A percentile compares a stretch with the other conserved stretches of the same genome.
phyloP scores from a whole-genome alignment of 1,140 invertebrate genomes.

The Drosophila parabipectinata region DNA sequence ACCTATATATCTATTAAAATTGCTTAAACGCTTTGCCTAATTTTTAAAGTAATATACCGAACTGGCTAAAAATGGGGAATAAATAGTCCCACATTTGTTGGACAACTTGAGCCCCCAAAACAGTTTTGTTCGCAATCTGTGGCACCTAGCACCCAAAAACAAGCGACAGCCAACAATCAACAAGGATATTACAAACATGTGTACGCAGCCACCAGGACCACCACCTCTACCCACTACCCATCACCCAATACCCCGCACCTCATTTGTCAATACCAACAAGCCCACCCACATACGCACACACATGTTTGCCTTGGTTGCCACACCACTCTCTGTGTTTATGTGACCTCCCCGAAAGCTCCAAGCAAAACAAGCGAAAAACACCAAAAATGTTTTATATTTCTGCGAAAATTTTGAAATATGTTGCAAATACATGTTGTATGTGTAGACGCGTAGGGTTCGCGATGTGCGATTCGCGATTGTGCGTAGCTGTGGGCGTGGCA shows the following conservation, averaged over 20 bases:
- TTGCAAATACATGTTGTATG: slow-evolving; percentile 16
- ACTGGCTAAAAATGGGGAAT: slow-evolving; percentile 15
- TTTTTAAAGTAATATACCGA: too few relatives aligned
- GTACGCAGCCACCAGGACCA: slow-evolving; percentile 32
- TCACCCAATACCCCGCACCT: background rate
- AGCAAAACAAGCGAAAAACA: slow-evolving; percentile 30
- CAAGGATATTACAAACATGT: slow-evolving; percentile 77
- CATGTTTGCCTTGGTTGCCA: slow-evolving; percentile 24
- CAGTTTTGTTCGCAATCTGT: slow-evolving; percentile 33
- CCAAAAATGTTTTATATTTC: slow-evolving; percentile 30
- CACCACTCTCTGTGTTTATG: slow-evolving; percentile 44
- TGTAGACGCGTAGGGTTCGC: background rate
- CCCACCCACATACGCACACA: slow-evolving; percentile 9
- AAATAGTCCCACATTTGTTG: slow-evolving; percentile 30
- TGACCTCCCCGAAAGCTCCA: slow-evolving; percentile 15
- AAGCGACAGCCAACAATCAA: slow-evolving; percentile 61
- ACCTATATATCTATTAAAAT: too few relatives aligned
- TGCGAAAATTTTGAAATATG: slow-evolving; percentile 33
- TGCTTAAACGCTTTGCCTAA: too few relatives aligned
- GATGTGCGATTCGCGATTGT: background rate
- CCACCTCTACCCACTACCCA: background rate
- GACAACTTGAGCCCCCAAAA: slow-evolving; percentile 31
- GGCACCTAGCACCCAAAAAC: slow-evolving; percentile 22
- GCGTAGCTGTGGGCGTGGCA: slow-evolving; percentile 6
- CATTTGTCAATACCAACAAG: slow-evolving; percentile 56